Base-by-base conservation (phyloP, 35 echinoderm and acorn worm species). In the Heliocidaris erythrogramma region DNA sequence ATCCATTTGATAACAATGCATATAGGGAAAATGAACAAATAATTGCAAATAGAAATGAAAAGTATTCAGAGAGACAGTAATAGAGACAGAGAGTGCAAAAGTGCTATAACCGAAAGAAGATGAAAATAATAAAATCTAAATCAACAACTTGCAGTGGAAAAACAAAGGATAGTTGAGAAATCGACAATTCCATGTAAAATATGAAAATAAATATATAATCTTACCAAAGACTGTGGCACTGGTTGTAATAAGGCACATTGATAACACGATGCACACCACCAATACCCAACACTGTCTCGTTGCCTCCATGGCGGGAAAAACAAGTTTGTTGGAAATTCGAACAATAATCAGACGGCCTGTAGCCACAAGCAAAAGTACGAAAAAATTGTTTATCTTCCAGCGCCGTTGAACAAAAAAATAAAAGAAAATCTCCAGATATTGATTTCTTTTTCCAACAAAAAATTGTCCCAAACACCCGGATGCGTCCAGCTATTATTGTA, bases 181-280 rank as follows among this genome's bases (percentile, higher is more conserved):
- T 42, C 35, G 35, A 42, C 35, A 42, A 42, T 42, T 0, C 0
- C 1, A 42, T 42, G 0, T 42, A 78, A 78, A 78, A 78, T 27
- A 71, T 71, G 27, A 7, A 78, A 5, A 18, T 78, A 4, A 27
- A n/a, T 9, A 5, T n/a, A 29, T 78, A 78, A 27, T 35, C 91
- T 92, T 92, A 92, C 91, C 91, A 13, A 92, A 92, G 47, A 59
- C 50, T 92, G 91, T 92, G 91, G 91, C 91, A 92, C 91, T 92
- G 48, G 91, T 21, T 92, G 91, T 92, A 49, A 92, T 92, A 92
- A 92, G 91, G 91, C 91, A 92, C 91, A 92, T 92, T 50, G 47
- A 92, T 48, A 92, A 30, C 17, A 59, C 91, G 91, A 92, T 92
- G 91, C 47, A 92, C n/a, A 49, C 48, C 50, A 59, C 30, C n/a